Conservation (phyloP, 35 echinoderm and acorn worm genomes). For the Holothuria glaberrima region DNA sequence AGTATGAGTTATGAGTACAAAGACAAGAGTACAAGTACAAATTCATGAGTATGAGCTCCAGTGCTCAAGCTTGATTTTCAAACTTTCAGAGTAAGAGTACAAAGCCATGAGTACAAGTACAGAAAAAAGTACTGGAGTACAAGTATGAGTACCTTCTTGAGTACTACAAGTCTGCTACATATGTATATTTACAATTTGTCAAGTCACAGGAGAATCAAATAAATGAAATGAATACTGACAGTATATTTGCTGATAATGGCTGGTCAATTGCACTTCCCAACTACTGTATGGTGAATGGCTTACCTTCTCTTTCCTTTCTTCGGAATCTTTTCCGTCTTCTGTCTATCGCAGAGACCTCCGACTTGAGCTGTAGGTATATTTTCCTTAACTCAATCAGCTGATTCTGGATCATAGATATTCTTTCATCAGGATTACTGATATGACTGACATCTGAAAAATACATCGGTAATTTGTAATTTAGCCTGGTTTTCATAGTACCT, state of each 20-base stretch:
- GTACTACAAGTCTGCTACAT: too few species aligned
- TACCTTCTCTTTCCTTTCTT: constrained; percentile 95
- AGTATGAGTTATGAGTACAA: too few species aligned
- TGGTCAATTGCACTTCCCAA: not conserved
- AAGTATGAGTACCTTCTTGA: too few species aligned
- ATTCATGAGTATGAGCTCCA: too few species aligned
- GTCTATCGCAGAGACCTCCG: constrained; percentile 93
- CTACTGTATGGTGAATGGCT: not conserved
- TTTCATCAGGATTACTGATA: constrained; percentile 79
- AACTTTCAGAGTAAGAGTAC: too few species aligned
- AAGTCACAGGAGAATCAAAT: too few species aligned
- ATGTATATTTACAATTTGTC: too few species aligned
- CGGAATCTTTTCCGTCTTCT: constrained; percentile 90
- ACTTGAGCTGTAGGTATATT: constrained; percentile 85
- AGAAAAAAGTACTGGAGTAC: too few species aligned
- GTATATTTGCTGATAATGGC: not conserved
- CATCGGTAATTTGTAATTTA: not conserved
- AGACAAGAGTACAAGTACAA: too few species aligned
- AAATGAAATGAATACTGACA: not conserved
- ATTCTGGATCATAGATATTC: constrained; percentile 85
- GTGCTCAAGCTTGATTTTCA: too few species aligned
- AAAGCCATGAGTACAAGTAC: too few species aligned
- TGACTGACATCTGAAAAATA: constrained; percentile 75
- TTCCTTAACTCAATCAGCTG: constrained; percentile 86
- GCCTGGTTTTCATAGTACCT: too few species aligned